Evolutionary conservation across 1,140 invertebrate species (phyloP), one percentile per base, ranked within the genome.

Genomic region (Polypedilum pembai): DNA sequence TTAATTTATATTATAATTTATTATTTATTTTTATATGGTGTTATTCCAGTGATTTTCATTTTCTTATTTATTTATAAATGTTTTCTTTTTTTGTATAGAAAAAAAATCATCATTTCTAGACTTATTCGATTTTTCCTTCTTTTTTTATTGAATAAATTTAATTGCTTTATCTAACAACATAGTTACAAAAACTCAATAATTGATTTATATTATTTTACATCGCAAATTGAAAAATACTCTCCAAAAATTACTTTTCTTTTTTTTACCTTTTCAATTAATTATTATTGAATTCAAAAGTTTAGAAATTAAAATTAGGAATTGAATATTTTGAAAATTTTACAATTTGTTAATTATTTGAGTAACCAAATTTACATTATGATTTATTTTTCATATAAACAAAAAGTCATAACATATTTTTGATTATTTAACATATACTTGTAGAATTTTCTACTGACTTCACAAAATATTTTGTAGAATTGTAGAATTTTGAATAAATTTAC

Each of bases 1-100:
- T 18, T 69, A 69, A 69, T 69, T 69, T 69, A 69, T 69, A 69
- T 69, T 33, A 69, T 69, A 69, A 69, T 69, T 69, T 8, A 21
- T 18, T 56, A 15, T 69, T 69, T 69, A 69, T 12, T 69, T n/a
- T 69, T 69, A 69, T 69, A 69, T 69, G 65, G 65, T 69, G 65
- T 69, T 69, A 20, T 69, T 69, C 65, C 65, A 69, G 65, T 69
- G 65, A 69, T 69, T 69, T 33, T 20, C 17, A 8, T 18, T 5
- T 69, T 21, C 18, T 69, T 18, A 20, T 20, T 69, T 69, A 69
- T 69, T 69, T 69, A 69, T 69, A 69, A 69, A 69, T 69, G 18
- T 69, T 69, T 69, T 69, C 65, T 5, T 33, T 33, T 33, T 33
- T 33, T 33, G 24, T 33, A 3, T 33, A 33, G 24, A 33, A 33